A percentile compares a stretch with the other conserved stretches of the same genome.
phyloP scores from a whole-genome alignment of 2,888 invertebrate species.

The Synanthedon formicaeformis region DNA sequence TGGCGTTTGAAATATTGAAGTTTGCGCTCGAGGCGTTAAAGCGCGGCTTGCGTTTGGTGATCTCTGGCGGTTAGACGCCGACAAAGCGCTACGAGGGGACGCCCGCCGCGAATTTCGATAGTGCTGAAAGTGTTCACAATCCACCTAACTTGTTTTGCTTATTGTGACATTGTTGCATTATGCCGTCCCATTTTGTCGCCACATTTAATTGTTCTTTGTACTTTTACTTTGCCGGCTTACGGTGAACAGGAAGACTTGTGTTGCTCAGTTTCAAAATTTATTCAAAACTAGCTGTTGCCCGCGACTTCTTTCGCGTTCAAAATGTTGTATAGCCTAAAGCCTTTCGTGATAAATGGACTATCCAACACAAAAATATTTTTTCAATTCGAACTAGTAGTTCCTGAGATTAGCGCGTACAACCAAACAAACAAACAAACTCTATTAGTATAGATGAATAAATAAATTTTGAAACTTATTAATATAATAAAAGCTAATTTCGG shows the following conservation, averaged over 20 bases:
- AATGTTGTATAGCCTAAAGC: too few relatives aligned
- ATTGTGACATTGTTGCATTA: constrained; percentile 41
- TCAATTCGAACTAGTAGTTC: too few relatives aligned
- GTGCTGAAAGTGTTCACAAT: constrained; percentile 62
- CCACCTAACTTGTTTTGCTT: constrained; percentile 55
- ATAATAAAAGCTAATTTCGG: too few relatives aligned
- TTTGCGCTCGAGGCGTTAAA: constrained; percentile 35
- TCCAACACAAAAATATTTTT: too few relatives aligned
- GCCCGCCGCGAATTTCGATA: constrained; percentile 45
- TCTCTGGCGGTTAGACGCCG: constrained; percentile 25
- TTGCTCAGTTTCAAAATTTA: too few relatives aligned
- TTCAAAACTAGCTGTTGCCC: too few relatives aligned
- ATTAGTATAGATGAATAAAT: too few relatives aligned
- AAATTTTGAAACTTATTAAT: too few relatives aligned
- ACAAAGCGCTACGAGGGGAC: constrained; percentile 38
- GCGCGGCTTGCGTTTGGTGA: constrained; percentile 33
- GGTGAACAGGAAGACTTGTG: background rate
- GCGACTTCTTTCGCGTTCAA: too few relatives aligned
- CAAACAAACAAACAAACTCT: too few relatives aligned
- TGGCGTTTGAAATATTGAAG: constrained; percentile 57
- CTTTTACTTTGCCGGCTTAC: constrained; percentile 4
- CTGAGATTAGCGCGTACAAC: too few relatives aligned
- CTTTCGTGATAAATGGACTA: too few relatives aligned
- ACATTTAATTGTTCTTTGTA: constrained; percentile 38
- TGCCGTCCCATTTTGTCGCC: constrained; percentile 35